Base-by-base conservation (phyloP, 2,888 invertebrate genomes). In the Drosophila dives region DNA sequence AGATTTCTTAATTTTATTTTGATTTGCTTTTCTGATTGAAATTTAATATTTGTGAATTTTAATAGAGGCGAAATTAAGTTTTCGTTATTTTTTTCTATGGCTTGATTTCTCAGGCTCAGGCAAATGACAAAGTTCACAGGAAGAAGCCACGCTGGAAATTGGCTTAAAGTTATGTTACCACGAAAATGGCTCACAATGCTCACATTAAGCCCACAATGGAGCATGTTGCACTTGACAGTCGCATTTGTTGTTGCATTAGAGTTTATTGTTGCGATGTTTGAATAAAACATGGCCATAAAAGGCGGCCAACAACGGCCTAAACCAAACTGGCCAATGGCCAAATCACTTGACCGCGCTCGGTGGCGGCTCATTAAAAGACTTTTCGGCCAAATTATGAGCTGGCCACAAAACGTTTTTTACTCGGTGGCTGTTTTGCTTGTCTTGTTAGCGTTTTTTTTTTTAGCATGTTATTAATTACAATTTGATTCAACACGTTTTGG, bases 181-280 rank as follows among this genome's bases (percentile, higher is more conserved):
- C 70, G 56, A 82, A 88, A 86, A 83, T 80, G 83, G 77, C 66
- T 70, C 75, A 89, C 84, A 84, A 88, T 88, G 86, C 69, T 68
- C 77, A 77, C 89, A 89, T 89, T 88, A 84, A 71, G 66, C 63
- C 72, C 82, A 75, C 78, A 89, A 84, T 72, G 79, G 67, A 26
- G 49, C 72, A 72, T 80, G 75, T 77, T 75, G 79, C 85, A 89
- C 81, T 87, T 85, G 85, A 81, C 89, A 84, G 75, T 70, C 67
- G 82, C 77, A 75, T 74, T 72, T 83, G 64, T 69, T 78, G 62
- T 59, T 45, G 59, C n/a, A 17, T 33, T 36, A 40, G 32, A 84
- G 87, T 86, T 86, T 87, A 86, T 81, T 59, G 80, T 66, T 67
- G 76, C 65, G 69, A 72, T 80, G 76, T 81, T 87, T 80, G 63